Percentiles rank a stretch among this genome's conserved stretches.
Conservation (phyloP, 2,888 invertebrate genomes). For the Hypomecis atomaria region DNA sequence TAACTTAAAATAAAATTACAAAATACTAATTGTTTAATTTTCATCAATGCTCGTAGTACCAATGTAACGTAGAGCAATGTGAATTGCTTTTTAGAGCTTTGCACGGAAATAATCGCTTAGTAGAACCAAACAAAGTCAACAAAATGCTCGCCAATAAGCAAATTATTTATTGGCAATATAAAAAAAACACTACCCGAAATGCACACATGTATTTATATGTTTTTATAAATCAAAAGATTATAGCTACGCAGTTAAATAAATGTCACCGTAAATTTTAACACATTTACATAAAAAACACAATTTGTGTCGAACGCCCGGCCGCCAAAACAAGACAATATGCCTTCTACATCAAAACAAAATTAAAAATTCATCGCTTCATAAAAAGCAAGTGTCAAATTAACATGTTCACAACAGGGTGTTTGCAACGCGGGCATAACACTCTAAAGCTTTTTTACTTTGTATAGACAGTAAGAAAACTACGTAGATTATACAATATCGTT, state of each 20-base stretch:
- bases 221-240: not conserved
- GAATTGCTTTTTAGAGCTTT: no score
- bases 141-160: no score
- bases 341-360: constrained; percentile 32
- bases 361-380: constrained; percentile 34
- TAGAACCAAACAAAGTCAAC: no score
- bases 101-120: no score
- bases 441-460: constrained; percentile 9
- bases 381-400: constrained; percentile 34
- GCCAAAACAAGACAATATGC: constrained; percentile 24
- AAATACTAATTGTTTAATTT: no score
- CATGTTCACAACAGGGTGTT: constrained; percentile 33
- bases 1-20: no score
- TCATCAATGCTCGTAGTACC: no score
- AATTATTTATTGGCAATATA: no score
- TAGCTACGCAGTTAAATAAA: constrained; percentile 1
- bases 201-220: not conserved
- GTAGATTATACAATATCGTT: not conserved
- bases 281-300: constrained; percentile 7
- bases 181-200: no score
- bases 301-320: constrained; percentile 7
- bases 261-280: constrained; percentile 1
- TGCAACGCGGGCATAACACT: constrained; percentile 27
- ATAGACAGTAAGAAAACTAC: constrained; percentile 17
- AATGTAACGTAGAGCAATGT: no score